Conservation (phyloP, 1,140 invertebrate genomes). For the Drosophila melanogaster region Release_6_plus_ISO1_MT NT_033777.3:20129501-20130000, state of each 20-base stretch:
- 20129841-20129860: constrained; percentile 13
- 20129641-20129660: constrained; percentile 5
- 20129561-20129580: constrained; percentile 57
- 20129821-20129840: constrained; percentile 1
- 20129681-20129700: constrained; percentile 32
- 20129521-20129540: constrained; percentile 31
- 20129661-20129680: constrained; percentile 11
- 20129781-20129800: constrained; percentile 64
- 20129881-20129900: constrained; percentile 48
- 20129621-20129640: constrained; percentile 51
- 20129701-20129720: constrained; percentile 62
- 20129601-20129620: constrained; percentile 67
- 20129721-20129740: constrained; percentile 58
- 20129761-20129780: constrained; percentile 82
- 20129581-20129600: constrained; percentile 68
- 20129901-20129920: constrained; percentile 68
- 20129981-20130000: constrained; percentile 67
- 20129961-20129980: constrained; percentile 60
- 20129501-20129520: constrained; percentile 55
- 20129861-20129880: constrained; percentile 54
- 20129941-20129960: constrained; percentile 45
- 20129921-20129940: constrained; percentile 57
- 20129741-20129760: constrained; percentile 83
- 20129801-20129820: constrained; percentile 21
- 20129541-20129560: constrained; percentile 6